phyloP scores from a whole-genome alignment of 1,140 invertebrate species.

The Diachasma alloeum region DNA sequence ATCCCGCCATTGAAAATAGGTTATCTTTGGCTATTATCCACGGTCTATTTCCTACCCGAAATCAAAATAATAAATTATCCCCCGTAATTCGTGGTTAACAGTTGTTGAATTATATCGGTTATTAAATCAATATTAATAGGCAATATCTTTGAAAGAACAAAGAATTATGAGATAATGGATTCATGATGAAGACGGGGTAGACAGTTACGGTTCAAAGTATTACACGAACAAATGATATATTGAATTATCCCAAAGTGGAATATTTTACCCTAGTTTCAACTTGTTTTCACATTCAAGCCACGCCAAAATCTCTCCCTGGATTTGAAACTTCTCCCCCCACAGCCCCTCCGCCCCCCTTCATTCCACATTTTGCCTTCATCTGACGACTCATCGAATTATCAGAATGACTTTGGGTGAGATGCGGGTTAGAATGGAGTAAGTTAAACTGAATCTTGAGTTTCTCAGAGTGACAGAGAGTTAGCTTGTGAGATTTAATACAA shows the following conservation, averaged over 20 bases:
- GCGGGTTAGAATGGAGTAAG: not conserved
- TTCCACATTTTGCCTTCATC: not conserved
- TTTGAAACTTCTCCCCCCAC: not conserved
- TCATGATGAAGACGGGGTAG: not conserved
- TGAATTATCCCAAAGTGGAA: not conserved
- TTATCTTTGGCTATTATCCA: slow-evolving; percentile 7
- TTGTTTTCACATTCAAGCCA: not conserved
- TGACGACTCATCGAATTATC: slow-evolving; percentile 2
- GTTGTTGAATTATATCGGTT: not conserved
- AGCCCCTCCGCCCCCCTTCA: too few relatives aligned
- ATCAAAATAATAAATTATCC: slow-evolving; percentile 3
- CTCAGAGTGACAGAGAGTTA: not conserved
- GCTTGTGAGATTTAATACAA: not conserved
- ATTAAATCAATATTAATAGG: not conserved
- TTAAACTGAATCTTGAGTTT: not conserved
- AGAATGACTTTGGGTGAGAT: not conserved
- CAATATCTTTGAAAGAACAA: not conserved
- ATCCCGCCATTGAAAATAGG: slow-evolving; percentile 9
- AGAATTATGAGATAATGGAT: not conserved
- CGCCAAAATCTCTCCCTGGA: not conserved
- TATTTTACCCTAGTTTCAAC: not conserved
- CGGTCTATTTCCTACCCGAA: not conserved
- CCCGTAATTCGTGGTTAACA: not conserved
- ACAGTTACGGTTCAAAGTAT: not conserved
- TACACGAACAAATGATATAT: not conserved